Percentiles rank a stretch among this genome's conserved stretches.
These are phyloP conservation scores for Catharus bicknelli DNA, from an alignment of 2,113 vertebrate genomes.

Conservation along the genomic window DNA sequence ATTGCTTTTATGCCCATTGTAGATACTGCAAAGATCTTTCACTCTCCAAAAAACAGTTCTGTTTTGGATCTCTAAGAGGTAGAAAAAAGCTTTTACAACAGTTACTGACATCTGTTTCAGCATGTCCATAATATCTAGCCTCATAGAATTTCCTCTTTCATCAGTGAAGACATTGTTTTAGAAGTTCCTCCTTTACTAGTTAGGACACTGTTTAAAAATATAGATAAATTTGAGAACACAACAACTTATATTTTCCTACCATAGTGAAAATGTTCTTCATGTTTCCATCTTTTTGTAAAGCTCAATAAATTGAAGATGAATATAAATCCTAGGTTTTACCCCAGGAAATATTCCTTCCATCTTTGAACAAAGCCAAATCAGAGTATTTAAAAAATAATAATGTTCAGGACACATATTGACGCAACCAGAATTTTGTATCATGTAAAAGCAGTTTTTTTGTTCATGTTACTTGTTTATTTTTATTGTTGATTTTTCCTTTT, in stretches of 20 bases:
- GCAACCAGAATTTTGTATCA: neutral
- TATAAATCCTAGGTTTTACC: neutral
- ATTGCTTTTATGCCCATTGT: neutral
- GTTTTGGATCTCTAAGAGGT: neutral
- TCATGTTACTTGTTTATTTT: neutral
- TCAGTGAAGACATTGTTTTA: neutral
- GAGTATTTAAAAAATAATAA: neutral
- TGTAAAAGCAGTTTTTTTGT: neutral
- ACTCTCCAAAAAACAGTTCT: neutral
- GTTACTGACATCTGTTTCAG: neutral
- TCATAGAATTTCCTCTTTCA: neutral
- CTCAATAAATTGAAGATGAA: neutral
- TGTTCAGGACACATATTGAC: neutral
- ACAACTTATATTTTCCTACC: neutral
- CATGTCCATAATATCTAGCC: neutral
- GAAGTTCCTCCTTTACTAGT: neutral
- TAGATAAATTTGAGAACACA: neutral
- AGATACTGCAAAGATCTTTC: neutral
- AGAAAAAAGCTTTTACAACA: neutral
- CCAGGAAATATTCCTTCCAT: neutral
- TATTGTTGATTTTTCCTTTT: neutral
- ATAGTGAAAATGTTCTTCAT: neutral
- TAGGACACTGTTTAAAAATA: neutral
- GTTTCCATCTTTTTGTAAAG: neutral
- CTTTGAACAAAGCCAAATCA: neutral